Percentiles rank a stretch among this genome's conserved stretches.
phyloP scores from a whole-genome alignment of 2,888 invertebrate species.

The Cryptosula pallasiana region DNA sequence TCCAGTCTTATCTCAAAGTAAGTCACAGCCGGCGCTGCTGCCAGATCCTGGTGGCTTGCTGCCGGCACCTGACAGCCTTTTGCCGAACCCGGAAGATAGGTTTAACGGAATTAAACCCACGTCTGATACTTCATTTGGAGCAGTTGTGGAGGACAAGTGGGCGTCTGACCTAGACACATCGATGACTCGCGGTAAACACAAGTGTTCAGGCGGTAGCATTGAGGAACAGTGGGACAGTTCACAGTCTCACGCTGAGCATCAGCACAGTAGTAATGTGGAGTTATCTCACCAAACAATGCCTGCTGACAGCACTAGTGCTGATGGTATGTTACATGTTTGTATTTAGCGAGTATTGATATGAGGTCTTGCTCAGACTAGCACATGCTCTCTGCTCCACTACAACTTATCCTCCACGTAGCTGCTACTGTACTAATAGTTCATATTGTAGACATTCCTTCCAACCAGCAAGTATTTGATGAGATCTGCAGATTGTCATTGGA shows the following conservation, averaged over 20 bases:
- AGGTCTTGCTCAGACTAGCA: too few species aligned
- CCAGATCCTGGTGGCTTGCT: background rate
- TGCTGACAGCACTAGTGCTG: conserved; percentile 11
- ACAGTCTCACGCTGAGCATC: background rate
- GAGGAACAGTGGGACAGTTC: background rate
- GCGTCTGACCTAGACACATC: background rate
- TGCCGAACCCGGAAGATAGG: background rate
- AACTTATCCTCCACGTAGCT: too few species aligned
- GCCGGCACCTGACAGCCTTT: background rate
- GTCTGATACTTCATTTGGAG: background rate
- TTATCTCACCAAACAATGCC: background rate
- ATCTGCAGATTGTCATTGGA: conserved; percentile 5
- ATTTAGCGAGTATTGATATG: too few species aligned
- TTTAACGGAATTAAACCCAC: background rate
- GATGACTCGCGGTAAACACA: too few species aligned
- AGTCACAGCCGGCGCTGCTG: background rate
- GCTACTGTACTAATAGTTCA: too few species aligned
- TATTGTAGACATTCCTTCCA: background rate
- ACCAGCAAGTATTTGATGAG: conserved; percentile 6
- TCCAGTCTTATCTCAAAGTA: background rate
- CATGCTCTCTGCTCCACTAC: too few species aligned
- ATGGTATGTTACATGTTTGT: background rate
- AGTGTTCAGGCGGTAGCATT: too few species aligned
- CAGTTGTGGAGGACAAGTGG: background rate
- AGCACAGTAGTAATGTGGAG: background rate